phyloP scores from a whole-genome alignment of 1,140 invertebrate genomes.

The Atta cephalotes region DNA sequence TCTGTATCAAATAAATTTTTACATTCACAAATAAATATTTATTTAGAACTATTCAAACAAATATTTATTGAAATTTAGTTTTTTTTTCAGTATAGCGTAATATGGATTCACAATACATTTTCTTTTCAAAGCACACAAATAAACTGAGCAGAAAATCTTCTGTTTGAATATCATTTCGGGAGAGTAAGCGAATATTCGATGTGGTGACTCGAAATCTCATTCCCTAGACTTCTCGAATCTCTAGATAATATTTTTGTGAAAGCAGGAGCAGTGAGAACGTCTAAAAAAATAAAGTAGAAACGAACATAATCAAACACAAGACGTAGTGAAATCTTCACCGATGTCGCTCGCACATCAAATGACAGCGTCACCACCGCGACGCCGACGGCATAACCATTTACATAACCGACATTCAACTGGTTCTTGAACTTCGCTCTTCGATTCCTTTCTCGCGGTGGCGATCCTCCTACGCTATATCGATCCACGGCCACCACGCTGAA shows the following conservation, averaged over 20 bases:
- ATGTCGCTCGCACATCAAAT: conserved; percentile 1
- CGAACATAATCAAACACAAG: not conserved
- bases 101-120: not conserved
- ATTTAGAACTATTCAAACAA: too few species aligned
- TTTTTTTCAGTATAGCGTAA: not conserved
- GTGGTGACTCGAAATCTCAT: not conserved
- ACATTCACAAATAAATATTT: too few species aligned
- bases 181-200: not conserved
- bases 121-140: not conserved
- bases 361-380: conserved; percentile 16
- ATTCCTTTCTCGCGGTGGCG: conserved; percentile 53
- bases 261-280: too few species aligned
- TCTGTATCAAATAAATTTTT: too few species aligned
- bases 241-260: not conserved
- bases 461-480: conserved; percentile 69
- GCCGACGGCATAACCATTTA: conserved; percentile 57
- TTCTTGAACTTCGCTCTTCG: conserved; percentile 69
- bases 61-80: too few species aligned
- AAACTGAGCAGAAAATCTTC: not conserved
- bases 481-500: conserved; percentile 33
- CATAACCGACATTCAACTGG: conserved; percentile 72
- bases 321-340: not conserved
- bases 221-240: not conserved
- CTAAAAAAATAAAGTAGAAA: not conserved
- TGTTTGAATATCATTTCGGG: not conserved